Percentiles rank a stretch among this genome's conserved stretches.
Conservation (phyloP, 2,797 vertebrate genomes). For the Anisognathus igniventris region DNA sequence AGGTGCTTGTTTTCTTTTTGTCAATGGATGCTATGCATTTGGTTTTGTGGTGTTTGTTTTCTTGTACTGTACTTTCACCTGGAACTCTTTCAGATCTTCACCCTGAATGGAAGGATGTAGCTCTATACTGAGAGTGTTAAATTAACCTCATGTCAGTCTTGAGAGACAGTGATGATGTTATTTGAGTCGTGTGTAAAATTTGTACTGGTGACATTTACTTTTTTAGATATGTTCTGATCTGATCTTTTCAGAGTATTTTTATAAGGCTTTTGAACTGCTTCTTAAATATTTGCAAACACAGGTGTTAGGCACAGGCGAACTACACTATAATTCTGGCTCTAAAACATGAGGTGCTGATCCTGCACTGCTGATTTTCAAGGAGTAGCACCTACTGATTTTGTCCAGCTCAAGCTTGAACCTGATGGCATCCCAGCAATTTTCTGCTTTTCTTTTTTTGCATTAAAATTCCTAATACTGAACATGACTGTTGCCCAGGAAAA, state of each 20-base stretch:
- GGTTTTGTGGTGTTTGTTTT: background rate
- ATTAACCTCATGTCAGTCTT: background rate
- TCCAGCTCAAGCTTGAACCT: background rate
- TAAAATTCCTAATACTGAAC: background rate
- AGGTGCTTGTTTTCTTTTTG: conserved; percentile 22
- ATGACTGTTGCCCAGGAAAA: background rate
- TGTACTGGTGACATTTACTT: background rate
- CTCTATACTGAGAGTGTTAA: background rate
- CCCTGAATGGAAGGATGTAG: background rate
- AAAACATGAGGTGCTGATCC: background rate
- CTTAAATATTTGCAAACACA: background rate
- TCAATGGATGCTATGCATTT: background rate
- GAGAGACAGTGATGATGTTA: background rate
- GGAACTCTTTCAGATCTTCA: background rate
- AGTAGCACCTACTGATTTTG: background rate
- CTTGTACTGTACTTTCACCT: background rate
- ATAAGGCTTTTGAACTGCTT: background rate
- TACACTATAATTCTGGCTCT: background rate
- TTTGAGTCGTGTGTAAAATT: background rate
- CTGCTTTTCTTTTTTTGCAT: background rate
- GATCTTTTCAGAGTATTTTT: background rate
- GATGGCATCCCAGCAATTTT: background rate
- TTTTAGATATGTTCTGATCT: background rate
- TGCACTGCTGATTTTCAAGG: background rate
- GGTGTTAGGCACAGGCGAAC: background rate